Percentiles rank a stretch among this genome's conserved stretches.
phyloP scores from a whole-genome alignment of 2,113 vertebrate genomes.

The Callocephalon fimbriatum region DNA sequence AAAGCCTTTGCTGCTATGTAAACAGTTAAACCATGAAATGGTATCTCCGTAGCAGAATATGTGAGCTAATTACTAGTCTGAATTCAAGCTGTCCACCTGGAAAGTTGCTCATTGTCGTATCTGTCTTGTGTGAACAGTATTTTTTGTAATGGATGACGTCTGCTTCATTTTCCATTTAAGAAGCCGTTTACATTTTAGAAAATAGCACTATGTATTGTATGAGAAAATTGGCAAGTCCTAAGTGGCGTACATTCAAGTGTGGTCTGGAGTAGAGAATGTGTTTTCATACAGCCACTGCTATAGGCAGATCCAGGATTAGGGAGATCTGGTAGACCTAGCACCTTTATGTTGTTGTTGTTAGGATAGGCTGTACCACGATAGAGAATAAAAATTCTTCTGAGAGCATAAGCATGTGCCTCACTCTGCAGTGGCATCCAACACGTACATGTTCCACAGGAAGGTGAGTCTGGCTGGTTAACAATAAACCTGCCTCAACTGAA shows the following conservation, averaged over 20 bases:
- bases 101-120: neutral
- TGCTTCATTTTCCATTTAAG: neutral
- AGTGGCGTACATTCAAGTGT: neutral
- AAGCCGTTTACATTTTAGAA: neutral
- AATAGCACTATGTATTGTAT: neutral
- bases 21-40: no score
- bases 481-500: neutral
- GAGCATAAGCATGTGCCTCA: accelerated
- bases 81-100: constrained; percentile 12
- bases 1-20: neutral
- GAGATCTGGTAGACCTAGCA: neutral
- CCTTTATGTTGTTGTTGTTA: accelerated
- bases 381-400: neutral
- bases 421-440: neutral
- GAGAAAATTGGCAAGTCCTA: neutral
- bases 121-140: neutral
- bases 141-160: neutral
- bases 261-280: neutral
- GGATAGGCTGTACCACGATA: accelerated
- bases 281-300: neutral
- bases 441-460: accelerated
- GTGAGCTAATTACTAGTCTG: neutral
- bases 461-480: neutral
- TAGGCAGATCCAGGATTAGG: neutral
- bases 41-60: accelerated